These are phyloP conservation scores for Pristionchus fissidentatus DNA, from an alignment of 2,888 invertebrate genomes.

Conservation along the genomic window DNA sequence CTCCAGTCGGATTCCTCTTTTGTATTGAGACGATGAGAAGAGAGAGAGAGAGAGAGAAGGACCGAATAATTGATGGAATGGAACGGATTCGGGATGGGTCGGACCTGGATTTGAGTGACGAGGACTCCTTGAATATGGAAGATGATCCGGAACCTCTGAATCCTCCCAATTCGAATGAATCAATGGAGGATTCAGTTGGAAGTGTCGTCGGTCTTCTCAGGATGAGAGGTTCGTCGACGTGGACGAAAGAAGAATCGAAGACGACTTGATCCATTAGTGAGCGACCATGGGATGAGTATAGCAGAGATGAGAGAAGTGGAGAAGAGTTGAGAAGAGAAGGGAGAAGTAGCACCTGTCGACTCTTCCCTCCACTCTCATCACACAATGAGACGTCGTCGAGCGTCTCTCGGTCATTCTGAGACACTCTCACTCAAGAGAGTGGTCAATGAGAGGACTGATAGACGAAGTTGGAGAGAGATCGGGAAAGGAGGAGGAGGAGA, in stretches of 20 bases:
- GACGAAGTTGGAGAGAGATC: background rate
- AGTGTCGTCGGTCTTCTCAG: conserved; percentile 15
- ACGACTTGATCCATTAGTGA: conserved; percentile 23
- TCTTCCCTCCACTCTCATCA: conserved; percentile 43
- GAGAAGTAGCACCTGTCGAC: conserved; percentile 47
- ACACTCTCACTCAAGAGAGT: conserved; percentile 38
- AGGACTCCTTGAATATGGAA: conserved; percentile 45
- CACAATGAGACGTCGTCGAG: conserved; percentile 26
- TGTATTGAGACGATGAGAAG: conserved; percentile 31
- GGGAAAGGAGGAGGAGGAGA: conserved; percentile 23
- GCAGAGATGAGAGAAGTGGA: background rate
- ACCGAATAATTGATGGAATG: conserved; percentile 34
- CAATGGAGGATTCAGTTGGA: conserved; percentile 43
- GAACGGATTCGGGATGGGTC: background rate
- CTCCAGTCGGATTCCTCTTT: conserved; percentile 7
- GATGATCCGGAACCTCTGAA: conserved; percentile 46
- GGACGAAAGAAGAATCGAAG: conserved; percentile 4
- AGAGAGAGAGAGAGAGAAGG: conserved; percentile 10
- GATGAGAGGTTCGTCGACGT: background rate
- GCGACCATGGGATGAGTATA: conserved; percentile 22
- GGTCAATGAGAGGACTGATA: background rate
- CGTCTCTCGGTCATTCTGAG: conserved; percentile 26
- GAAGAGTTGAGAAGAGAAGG: conserved; percentile 18
- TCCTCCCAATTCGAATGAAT: conserved; percentile 43
- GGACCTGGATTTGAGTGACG: conserved; percentile 42